Evolutionary conservation across 2,113 vertebrate genomes (phyloP).

Genomic region (Malurus cyaneus): DNA sequence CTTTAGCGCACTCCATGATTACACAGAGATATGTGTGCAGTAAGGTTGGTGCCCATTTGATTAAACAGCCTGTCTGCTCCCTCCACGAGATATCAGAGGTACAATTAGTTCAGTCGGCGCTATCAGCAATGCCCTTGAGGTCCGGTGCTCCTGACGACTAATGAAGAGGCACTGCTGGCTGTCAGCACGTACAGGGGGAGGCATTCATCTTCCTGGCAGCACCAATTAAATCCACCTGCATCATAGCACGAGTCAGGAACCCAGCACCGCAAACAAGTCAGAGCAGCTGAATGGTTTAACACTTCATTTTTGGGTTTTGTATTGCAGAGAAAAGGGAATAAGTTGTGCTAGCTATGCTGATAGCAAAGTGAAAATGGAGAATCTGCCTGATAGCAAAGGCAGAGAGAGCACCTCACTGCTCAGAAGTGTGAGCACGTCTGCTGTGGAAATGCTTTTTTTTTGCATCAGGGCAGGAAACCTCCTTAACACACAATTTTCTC

Average conservation of each 20-base stretch:
- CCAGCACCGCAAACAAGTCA: neutral
- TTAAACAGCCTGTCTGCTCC: slow-evolving; percentile 6
- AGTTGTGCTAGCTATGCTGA: neutral
- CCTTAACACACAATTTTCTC: neutral
- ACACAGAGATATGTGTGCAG: rapidly evolving
- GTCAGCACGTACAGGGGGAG: slow-evolving; percentile 1
- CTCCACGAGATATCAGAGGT: slow-evolving; percentile 8
- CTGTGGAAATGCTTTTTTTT: neutral
- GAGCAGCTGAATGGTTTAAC: neutral
- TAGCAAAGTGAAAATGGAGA: neutral
- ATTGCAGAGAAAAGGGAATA: neutral
- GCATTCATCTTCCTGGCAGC: slow-evolving; percentile 64
- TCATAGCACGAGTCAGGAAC: neutral
- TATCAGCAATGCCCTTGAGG: slow-evolving; percentile 60
- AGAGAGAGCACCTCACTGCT: neutral
- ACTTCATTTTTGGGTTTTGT: neutral
- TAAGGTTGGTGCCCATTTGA: neutral
- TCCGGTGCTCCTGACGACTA: slow-evolving; percentile 30
- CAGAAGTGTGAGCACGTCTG: rapidly evolving
- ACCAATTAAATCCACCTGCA: slow-evolving; percentile 35
- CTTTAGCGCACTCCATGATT: rapidly evolving
- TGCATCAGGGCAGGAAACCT: neutral
- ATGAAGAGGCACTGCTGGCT: slow-evolving; percentile 65
- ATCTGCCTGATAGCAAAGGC: neutral
- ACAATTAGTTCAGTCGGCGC: slow-evolving; percentile 42